Base-by-base conservation (phyloP, 1,140 invertebrate genomes). In the Euura saliciscinereae region DNA sequence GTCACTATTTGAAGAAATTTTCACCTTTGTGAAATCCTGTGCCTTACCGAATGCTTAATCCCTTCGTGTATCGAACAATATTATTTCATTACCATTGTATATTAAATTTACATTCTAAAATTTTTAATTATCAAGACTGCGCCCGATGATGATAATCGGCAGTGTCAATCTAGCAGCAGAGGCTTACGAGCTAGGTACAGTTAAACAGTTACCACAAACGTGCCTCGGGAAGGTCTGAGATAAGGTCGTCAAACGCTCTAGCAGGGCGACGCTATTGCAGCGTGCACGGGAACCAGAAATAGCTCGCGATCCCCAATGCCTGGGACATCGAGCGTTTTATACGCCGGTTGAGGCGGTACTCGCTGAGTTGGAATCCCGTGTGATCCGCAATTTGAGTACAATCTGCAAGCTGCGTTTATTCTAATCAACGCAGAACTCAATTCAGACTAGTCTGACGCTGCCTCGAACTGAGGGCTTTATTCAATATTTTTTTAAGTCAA, bases 171-270 rank as follows among this genome's bases (percentile, higher is more conserved):
- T 88, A 80, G 83, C 84, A 86, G 84, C 59, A 82, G 86, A 83
- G 84, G 84, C 83, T 75, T 74, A 83, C 84, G 77, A 71, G 76
- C 85, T 69, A 73, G 82, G 79, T 81, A 83, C 78, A 59, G 10
- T 59, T 74, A 28, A 28, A 28, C 70, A 13, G 75, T 85, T 84
- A 80, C 74, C 80, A 78, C 51, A 64, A 66, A 77, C 70, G 76
- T 77, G 83, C 85, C 84, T 81, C 86, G 86, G 85, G 85, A 87
- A 87, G 85, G 85, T 87, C 86, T 87, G 86, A 87, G 86, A 80
- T 77, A 82, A 84, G 83, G 81, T 85, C 83, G 43, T 71, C 64
- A 44, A 80, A 87, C 79, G 79, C 80, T 83, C 85, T 83, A 87
- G 86, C 78, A 80, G 86, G 84, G 82, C 80, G 81, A 79, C 78